phyloP scores from a whole-genome alignment of 1,140 invertebrate genomes.

The silkworm (Bombyx mori) region DNA sequence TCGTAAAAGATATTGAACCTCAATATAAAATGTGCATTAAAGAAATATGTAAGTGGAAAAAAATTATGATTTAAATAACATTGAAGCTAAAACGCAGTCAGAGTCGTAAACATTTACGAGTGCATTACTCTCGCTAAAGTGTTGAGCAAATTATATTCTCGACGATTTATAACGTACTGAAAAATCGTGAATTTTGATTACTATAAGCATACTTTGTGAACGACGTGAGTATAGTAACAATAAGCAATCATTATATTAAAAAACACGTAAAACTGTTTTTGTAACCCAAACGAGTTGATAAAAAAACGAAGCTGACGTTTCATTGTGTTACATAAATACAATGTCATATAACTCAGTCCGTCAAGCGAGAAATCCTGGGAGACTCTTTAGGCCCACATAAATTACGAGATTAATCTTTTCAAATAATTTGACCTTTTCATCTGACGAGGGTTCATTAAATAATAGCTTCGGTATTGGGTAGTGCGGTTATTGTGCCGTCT shows the following conservation, averaged over 20 bases:
- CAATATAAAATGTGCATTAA: constrained; percentile 25
- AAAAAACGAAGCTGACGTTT: constrained; percentile 23
- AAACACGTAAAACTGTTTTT: constrained; percentile 6
- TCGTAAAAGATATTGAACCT: constrained; percentile 20
- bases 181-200: constrained; percentile 10
- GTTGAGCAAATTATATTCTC: constrained; percentile 37
- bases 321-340: constrained; percentile 46
- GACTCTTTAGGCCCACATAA: constrained; percentile 58
- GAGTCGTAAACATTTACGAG: constrained; percentile 64
- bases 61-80: constrained; percentile 58
- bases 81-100: constrained; percentile 38
- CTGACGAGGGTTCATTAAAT: constrained; percentile 70
- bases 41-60: constrained; percentile 24
- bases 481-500: constrained; percentile 62
- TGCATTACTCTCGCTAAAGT: constrained; percentile 57
- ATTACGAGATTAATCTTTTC: constrained; percentile 69
- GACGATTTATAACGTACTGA: constrained; percentile 28
- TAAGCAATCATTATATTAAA: too few relatives aligned
- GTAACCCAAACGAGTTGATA: constrained; percentile 18
- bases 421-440: constrained; percentile 70
- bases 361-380: constrained; percentile 42
- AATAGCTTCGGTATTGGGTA: constrained; percentile 62
- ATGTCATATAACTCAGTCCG: constrained; percentile 37
- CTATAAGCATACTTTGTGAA: too few relatives aligned
- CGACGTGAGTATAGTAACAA: too few relatives aligned